Percentiles rank a stretch among this genome's conserved stretches.
phyloP scores from a whole-genome alignment of 2,888 invertebrate genomes.

The Biston betularia region DNA sequence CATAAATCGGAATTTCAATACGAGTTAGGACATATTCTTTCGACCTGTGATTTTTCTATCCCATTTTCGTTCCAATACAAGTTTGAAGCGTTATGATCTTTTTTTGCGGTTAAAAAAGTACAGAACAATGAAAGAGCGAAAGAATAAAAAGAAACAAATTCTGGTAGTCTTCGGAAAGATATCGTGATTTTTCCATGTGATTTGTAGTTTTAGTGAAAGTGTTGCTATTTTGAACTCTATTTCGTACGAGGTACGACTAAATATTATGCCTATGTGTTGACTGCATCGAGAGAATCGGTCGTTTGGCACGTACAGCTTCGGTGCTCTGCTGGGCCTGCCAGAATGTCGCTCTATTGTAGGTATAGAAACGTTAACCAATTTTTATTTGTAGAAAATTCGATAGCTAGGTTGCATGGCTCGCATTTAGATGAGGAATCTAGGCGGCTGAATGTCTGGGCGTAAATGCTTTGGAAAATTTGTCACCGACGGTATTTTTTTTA shows the following conservation, averaged over 20 bases:
- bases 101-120: slow-evolving; percentile 27
- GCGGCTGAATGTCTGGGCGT: slow-evolving; percentile 16
- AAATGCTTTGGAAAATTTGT: slow-evolving; percentile 18
- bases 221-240: slow-evolving; percentile 34
- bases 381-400: slow-evolving; percentile 61
- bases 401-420: slow-evolving; percentile 31
- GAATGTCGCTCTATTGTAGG: slow-evolving; percentile 62
- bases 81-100: slow-evolving; percentile 19
- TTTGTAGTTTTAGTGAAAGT: slow-evolving; percentile 30
- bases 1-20: slow-evolving; percentile 37
- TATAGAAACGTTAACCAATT: slow-evolving; percentile 61
- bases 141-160: slow-evolving; percentile 15
- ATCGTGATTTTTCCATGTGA: slow-evolving; percentile 51
- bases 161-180: slow-evolving; percentile 36
- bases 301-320: slow-evolving; percentile 64
- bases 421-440: slow-evolving; percentile 32
- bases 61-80: slow-evolving; percentile 26
- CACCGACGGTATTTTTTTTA: slow-evolving; percentile 1
- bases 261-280: slow-evolving; percentile 29
- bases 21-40: slow-evolving; percentile 24
- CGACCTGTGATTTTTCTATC: slow-evolving; percentile 28
- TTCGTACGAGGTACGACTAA: slow-evolving; percentile 11
- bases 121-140: slow-evolving; percentile 19
- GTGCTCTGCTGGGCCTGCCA: slow-evolving; percentile 51
- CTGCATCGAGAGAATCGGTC: slow-evolving; percentile 47